Percentiles rank a stretch among this genome's conserved stretches.
phyloP scores from a whole-genome alignment of 2,113 vertebrate genomes.

The Pachyramphus minor region DNA sequence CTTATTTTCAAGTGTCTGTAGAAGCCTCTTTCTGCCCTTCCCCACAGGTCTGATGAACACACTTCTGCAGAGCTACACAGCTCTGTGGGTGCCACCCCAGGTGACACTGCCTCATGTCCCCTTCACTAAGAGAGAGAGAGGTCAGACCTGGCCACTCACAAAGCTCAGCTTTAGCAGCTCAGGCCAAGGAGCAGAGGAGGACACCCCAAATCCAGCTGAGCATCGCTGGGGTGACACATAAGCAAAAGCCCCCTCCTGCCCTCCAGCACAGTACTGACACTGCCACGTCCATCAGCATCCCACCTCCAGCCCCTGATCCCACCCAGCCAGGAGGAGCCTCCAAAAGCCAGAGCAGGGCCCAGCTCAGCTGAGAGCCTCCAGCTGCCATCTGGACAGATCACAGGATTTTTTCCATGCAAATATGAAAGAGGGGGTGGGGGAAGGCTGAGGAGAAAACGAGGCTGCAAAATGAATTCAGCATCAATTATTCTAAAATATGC shows the following conservation, averaged over 20 bases:
- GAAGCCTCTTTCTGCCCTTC: background rate
- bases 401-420: background rate
- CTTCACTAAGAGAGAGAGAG: background rate
- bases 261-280: background rate
- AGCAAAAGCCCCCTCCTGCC: background rate
- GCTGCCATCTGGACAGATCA: constrained; percentile 55
- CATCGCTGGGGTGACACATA: fast-evolving
- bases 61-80: fast-evolving
- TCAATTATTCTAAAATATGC: constrained; percentile 67
- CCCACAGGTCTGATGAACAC: fast-evolving
- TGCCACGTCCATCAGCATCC: fast-evolving
- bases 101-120: fast-evolving
- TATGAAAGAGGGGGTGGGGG: constrained; percentile 14
- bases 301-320: background rate
- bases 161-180: background rate
- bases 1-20: fast-evolving
- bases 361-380: constrained; percentile 23
- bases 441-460: constrained; percentile 33
- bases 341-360: background rate
- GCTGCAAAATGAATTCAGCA: constrained; percentile 55
- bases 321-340: background rate
- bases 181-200: background rate
- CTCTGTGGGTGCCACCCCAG: fast-evolving
- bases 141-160: background rate
- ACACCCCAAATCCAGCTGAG: background rate